Evolutionary conservation across 1,140 invertebrate species (phyloP).

Genomic region (Drosophila erecta): DNA sequence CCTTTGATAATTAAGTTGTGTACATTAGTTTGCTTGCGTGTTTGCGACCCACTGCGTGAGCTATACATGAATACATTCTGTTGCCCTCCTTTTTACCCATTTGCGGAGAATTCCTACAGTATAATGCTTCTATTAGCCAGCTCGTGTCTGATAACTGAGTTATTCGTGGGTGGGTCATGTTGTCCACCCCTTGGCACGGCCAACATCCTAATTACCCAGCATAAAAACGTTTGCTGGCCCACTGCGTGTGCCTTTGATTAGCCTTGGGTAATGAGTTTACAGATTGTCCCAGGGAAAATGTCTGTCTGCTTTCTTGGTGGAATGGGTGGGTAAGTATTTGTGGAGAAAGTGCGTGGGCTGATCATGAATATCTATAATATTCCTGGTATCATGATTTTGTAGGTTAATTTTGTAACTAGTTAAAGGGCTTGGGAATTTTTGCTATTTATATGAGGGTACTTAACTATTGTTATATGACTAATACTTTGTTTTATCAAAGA

Average conservation of each 20-base stretch:
- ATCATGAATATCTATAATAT: conserved; percentile 15
- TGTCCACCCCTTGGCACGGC: conserved; percentile 32
- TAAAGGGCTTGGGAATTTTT: neutral
- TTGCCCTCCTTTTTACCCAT: conserved; percentile 18
- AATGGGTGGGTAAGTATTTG: conserved; percentile 20
- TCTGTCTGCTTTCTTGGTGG: conserved; percentile 6
- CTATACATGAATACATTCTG: conserved; percentile 1
- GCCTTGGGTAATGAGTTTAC: conserved; percentile 46
- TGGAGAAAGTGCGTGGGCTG: conserved; percentile 9
- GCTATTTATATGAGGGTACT: neutral
- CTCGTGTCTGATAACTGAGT: conserved; percentile 55
- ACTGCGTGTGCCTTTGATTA: conserved; percentile 55
- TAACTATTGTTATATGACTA: neutral
- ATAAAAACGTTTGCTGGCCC: conserved; percentile 46
- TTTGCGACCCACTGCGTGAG: conserved; percentile 48
- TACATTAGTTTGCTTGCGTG: conserved; percentile 58
- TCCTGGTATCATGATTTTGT: conserved; percentile 11
- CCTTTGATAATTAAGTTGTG: conserved; percentile 62
- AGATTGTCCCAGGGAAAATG: conserved; percentile 25
- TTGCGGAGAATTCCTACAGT: conserved; percentile 23
- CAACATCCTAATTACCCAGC: conserved; percentile 53
- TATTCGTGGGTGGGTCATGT: conserved; percentile 33
- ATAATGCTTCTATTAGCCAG: conserved; percentile 56
- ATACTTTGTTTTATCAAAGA: conserved; percentile 32
- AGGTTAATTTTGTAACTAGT: neutral